Evolutionary conservation across 2,797 vertebrate species (phyloP).

Genomic region (Esox lucius): DNA sequence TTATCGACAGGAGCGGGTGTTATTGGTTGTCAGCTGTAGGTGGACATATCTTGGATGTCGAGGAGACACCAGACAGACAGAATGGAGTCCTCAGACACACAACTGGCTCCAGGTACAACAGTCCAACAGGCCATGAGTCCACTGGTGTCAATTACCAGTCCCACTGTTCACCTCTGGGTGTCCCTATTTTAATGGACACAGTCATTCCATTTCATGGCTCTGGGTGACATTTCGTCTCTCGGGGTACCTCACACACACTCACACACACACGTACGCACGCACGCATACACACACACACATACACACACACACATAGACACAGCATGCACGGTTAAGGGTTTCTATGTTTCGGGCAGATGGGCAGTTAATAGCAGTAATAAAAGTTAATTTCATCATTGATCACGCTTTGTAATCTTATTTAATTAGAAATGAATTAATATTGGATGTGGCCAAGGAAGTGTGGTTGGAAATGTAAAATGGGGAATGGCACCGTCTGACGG

Average conservation of each 20-base stretch:
- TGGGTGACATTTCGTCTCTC: not conserved
- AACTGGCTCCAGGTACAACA: constrained; percentile 56
- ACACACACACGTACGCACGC: not conserved
- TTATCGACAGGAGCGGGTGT: not conserved
- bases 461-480: not conserved
- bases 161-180: not conserved
- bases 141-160: not conserved
- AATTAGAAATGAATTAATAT: not conserved
- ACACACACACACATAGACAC: not conserved
- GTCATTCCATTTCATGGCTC: not conserved
- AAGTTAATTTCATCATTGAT: not conserved
- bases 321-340: not conserved
- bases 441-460: not conserved
- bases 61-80: not conserved
- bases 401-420: not conserved
- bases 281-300: not conserved
- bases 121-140: constrained; percentile 27
- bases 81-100: constrained; percentile 48
- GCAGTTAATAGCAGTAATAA: not conserved
- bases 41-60: not conserved
- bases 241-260: not conserved
- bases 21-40: not conserved
- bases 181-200: not conserved
- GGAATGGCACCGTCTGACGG: not conserved
- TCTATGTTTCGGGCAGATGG: not conserved